Evolutionary conservation across 1,140 invertebrate genomes (phyloP).

Genomic region (Cydia fagiglandana): DNA sequence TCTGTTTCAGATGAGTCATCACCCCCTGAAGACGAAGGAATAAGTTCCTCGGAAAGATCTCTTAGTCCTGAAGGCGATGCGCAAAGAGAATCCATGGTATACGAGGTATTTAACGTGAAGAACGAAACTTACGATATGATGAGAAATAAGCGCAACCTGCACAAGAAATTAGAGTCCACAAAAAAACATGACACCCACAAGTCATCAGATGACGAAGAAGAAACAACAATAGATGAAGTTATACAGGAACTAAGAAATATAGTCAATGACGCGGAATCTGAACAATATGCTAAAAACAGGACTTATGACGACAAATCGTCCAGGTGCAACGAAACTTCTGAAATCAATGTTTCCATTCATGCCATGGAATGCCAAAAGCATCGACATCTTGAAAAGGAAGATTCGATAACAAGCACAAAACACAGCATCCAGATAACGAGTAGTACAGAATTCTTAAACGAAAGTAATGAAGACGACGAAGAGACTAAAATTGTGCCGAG

Average conservation of each 20-base stretch:
- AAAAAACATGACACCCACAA: constrained; percentile 74
- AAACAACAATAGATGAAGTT: constrained; percentile 92
- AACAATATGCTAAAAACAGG: constrained; percentile 81
- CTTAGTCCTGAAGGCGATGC: constrained; percentile 83
- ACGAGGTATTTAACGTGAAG: constrained; percentile 82
- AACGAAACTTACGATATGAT: constrained; percentile 80
- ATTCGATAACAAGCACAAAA: constrained; percentile 74
- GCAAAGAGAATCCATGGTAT: constrained; percentile 81
- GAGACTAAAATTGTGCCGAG: constrained; percentile 82
- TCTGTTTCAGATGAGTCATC: constrained; percentile 81
- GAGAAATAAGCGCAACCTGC: constrained; percentile 64
- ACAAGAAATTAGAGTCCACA: constrained; percentile 66
- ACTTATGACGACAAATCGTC: constrained; percentile 70
- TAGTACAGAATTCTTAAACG: constrained; percentile 55
- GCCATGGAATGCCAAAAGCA: constrained; percentile 58
- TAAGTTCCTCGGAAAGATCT: constrained; percentile 89
- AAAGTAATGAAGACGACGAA: constrained; percentile 56
- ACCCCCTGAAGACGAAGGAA: constrained; percentile 91
- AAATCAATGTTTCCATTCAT: constrained; percentile 63
- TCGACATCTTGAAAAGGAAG: constrained; percentile 70
- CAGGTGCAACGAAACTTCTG: constrained; percentile 66
- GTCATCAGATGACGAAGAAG: constrained; percentile 84
- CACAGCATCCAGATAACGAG: constrained; percentile 76
- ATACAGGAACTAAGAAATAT: constrained; percentile 92
- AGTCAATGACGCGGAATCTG: constrained; percentile 89